A percentile compares a stretch with the other conserved stretches of the same genome.
Evolutionary conservation across 2,888 invertebrate genomes (phyloP).

Genomic region (Pandemis heparana): DNA sequence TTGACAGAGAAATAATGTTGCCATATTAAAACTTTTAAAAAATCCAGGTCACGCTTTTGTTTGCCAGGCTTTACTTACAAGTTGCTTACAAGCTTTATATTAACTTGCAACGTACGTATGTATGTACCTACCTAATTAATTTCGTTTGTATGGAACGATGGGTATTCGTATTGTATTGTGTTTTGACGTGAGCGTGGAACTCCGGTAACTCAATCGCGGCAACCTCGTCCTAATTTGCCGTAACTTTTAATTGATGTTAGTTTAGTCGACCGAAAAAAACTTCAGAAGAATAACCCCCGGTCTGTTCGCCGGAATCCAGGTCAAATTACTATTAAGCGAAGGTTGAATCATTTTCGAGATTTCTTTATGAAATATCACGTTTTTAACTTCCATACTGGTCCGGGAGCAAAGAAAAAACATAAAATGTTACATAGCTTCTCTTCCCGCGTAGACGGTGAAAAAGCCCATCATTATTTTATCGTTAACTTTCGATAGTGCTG

Average conservation of each 20-base stretch:
- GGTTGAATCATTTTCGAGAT: neutral
- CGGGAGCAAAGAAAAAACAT: too few species aligned
- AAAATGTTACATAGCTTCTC: too few species aligned
- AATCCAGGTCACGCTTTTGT: too few species aligned
- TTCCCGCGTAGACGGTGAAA: too few species aligned
- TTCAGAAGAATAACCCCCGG: constrained; percentile 18
- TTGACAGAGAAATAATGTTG: too few species aligned
- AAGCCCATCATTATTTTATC: too few species aligned
- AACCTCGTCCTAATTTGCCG: constrained; percentile 4
- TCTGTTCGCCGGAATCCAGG: constrained; percentile 24
- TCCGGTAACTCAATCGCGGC: constrained; percentile 18
- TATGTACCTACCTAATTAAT: too few species aligned
- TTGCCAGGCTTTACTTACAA: too few species aligned
- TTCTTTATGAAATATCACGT: neutral
- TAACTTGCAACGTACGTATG: too few species aligned
- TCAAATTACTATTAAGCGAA: constrained; percentile 28
- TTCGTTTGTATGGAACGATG: neutral
- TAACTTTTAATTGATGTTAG: constrained; percentile 38
- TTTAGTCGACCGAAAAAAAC: constrained; percentile 25
- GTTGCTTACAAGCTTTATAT: too few species aligned
- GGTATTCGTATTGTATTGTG: constrained; percentile 3
- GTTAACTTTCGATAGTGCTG: too few species aligned
- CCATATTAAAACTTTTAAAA: too few species aligned
- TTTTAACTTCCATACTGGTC: neutral
- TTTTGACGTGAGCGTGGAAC: neutral